Conservation (phyloP, 2,888 invertebrate species). For the Melanargia galathea region DNA sequence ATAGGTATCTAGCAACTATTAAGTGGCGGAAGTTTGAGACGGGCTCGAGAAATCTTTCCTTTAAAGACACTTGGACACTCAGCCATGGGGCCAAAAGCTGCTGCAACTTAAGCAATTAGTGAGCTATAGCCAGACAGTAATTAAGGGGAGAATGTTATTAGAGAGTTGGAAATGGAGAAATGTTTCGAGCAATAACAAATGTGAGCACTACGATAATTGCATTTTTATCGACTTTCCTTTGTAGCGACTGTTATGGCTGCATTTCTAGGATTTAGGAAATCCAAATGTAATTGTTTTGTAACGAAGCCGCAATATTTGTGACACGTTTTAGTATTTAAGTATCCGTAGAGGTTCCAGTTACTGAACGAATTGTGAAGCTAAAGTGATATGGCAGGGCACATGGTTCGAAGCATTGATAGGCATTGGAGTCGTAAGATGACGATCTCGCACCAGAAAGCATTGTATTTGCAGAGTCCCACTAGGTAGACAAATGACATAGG, state of each 20-base stretch:
- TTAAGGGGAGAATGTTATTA: constrained; percentile 78
- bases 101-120: constrained; percentile 81
- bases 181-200: constrained; percentile 76
- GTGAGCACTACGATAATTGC: constrained; percentile 67
- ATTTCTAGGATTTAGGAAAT: background rate
- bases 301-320: background rate
- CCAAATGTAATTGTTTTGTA: background rate
- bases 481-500: no score
- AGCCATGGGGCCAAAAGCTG: constrained; percentile 73
- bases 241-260: background rate
- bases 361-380: no score
- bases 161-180: constrained; percentile 76
- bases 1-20: constrained; percentile 45
- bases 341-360: no score
- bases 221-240: constrained; percentile 75
- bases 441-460: no score
- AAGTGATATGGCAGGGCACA: no score
- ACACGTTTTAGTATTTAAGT: no score
- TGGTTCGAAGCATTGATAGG: no score
- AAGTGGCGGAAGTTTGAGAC: constrained; percentile 67
- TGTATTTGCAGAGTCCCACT: no score
- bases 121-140: constrained; percentile 79
- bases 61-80: constrained; percentile 75
- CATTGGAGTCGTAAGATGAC: no score
- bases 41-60: constrained; percentile 72